Conservation (phyloP, 2,888 invertebrate species). For the Conchocele bisecta region DNA sequence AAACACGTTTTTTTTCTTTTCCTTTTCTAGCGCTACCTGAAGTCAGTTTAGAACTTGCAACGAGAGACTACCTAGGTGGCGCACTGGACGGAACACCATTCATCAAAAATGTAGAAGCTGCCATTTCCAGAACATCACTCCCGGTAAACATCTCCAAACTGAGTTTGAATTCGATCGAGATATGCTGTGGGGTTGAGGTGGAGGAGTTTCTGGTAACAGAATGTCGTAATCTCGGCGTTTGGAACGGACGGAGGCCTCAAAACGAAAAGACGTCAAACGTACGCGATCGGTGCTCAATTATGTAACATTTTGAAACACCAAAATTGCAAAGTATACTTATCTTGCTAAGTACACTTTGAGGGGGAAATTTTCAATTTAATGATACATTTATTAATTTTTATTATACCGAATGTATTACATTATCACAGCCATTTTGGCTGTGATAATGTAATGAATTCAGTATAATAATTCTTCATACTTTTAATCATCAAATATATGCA, state of each 20-base stretch:
- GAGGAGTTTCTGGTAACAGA: slow-evolving; percentile 79
- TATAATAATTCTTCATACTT: too few species aligned
- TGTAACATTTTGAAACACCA: too few species aligned
- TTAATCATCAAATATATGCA: too few species aligned
- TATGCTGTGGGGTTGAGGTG: slow-evolving; percentile 77
- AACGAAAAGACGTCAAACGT: slow-evolving; percentile 68
- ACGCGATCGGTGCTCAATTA: slow-evolving; percentile 73
- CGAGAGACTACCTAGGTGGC: slow-evolving; percentile 79
- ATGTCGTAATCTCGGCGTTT: slow-evolving; percentile 74
- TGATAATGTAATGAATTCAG: too few species aligned
- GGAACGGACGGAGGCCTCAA: slow-evolving; percentile 76
- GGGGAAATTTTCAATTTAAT: too few species aligned
- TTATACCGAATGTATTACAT: too few species aligned
- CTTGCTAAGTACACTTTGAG: too few species aligned
- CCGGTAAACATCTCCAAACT: slow-evolving; percentile 73
- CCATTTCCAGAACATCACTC: slow-evolving; percentile 66
- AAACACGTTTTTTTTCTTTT: background rate
- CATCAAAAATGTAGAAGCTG: slow-evolving; percentile 66
- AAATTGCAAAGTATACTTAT: too few species aligned
- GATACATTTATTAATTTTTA: too few species aligned
- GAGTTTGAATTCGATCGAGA: slow-evolving; percentile 71
- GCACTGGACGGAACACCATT: slow-evolving; percentile 72
- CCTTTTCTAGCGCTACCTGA: slow-evolving; percentile 75
- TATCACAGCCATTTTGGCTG: too few species aligned
- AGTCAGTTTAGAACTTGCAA: slow-evolving; percentile 79